Base-by-base conservation (phyloP, 2,113 vertebrate genomes). In the Oncorhynchus nerka region DNA sequence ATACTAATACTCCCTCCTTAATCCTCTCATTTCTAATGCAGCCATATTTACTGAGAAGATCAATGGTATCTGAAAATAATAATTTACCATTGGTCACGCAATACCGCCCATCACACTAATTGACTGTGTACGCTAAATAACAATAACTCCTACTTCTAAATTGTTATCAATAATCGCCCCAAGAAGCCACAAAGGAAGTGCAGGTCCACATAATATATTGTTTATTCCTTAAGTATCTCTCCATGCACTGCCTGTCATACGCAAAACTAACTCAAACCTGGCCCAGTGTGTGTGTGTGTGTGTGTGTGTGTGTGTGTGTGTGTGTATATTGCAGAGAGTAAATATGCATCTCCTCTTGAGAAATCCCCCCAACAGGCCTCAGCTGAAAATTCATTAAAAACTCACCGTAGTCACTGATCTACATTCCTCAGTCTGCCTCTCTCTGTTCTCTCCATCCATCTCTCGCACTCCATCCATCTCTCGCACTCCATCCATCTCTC, bases 301-400 rank as follows among this genome's bases (percentile, higher is more conserved):
- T 34, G 16, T 57, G 32, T 39, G 32, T 32, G 30, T 39, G 32
- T n/a, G 32, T 49, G 39, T 20, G 61, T 28, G 12, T 51, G 64
- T 16, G 32, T 39, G 13, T 34, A 32, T 45, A 24, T 20, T 15
- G 24, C 28, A 26, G 2, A 28, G 34, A 51, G 59, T 75, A 28
- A 81, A 75, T 22, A 70, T 57, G 13, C 68, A 11, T 68, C 19
- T 70, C 49, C 62, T 70, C 48, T 45, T 15, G 68, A 11, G 57
- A 68, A 11, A n/a, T 22, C 71, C 26, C 19, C 64, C 62, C 49
- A n/a, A 57, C 75, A 80, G 61, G 74, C 22, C 30, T 73, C 7
- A 45, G 26, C 24, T 85, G 70, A 65, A 77, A 81, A 48, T 51
- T 64, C 76, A 79, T 83, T 78, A 80, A 86, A 85, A 61, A 68